phyloP scores from a whole-genome alignment of 2,888 invertebrate genomes.

The Xestia ashworthii region DNA sequence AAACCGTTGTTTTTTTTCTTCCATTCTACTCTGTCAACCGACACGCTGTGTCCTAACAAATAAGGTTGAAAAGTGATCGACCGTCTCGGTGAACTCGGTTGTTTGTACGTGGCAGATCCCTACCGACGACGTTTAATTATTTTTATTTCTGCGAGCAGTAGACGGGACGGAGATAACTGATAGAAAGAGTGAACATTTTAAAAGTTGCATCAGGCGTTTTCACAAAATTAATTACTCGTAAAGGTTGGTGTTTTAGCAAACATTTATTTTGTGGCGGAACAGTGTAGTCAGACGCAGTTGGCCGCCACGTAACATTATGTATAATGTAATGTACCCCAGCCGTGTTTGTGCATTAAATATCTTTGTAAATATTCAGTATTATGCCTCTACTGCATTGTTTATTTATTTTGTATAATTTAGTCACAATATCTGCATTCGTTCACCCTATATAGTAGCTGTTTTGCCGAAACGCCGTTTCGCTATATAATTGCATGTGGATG shows the following conservation, averaged over 20 bases:
- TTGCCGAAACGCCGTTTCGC: not conserved
- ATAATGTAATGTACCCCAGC: constrained; percentile 37
- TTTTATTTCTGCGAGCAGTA: not conserved
- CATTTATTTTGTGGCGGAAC: constrained; percentile 20
- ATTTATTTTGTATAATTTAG: constrained; percentile 40
- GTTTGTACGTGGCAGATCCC: not conserved
- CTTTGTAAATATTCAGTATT: constrained; percentile 49
- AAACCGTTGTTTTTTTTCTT: too few species aligned
- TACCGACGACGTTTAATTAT: not conserved
- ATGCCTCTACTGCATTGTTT: constrained; percentile 23
- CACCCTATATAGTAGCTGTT: not conserved
- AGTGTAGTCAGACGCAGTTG: not conserved
- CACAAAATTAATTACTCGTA: not conserved
- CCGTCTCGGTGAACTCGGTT: too few species aligned
- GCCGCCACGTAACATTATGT: not conserved
- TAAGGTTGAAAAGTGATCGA: too few species aligned
- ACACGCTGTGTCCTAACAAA: too few species aligned
- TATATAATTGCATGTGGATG: not conserved
- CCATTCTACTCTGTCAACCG: too few species aligned
- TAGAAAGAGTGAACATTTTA: not conserved
- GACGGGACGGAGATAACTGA: not conserved
- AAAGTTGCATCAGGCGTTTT: not conserved
- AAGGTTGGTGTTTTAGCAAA: constrained; percentile 25
- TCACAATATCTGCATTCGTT: constrained; percentile 8
- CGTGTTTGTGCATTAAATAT: constrained; percentile 63